Percentiles rank a stretch among this genome's conserved stretches.
Conservation (phyloP, 2,888 invertebrate species). For the Tipula confusa region DNA sequence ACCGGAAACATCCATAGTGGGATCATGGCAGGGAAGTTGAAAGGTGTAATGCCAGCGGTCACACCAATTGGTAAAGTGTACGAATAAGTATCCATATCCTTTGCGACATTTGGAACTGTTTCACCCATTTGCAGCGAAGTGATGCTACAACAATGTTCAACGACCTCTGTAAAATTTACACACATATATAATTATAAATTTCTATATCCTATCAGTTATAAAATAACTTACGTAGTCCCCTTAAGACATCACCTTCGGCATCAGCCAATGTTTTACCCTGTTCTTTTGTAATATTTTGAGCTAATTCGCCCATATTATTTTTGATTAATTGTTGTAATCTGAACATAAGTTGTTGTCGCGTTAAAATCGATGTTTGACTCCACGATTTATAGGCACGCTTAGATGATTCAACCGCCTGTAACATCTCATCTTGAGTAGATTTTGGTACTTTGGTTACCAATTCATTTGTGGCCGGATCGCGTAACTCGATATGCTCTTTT, state of each 20-base stretch:
- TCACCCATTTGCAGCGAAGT: constrained; percentile 91
- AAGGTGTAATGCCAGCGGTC: constrained; percentile 92
- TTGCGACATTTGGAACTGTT: constrained; percentile 72
- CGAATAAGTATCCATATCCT: constrained; percentile 95
- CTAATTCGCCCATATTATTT: constrained; percentile 82
- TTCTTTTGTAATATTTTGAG: constrained; percentile 87
- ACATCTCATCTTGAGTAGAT: constrained; percentile 83
- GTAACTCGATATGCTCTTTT: constrained; percentile 89
- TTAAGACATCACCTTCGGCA: constrained; percentile 95
- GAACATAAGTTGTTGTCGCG: constrained; percentile 90
- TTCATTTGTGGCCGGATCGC: constrained; percentile 92
- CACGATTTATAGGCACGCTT: constrained; percentile 76
- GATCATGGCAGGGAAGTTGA: constrained; percentile 99
- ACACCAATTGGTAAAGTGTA: constrained; percentile 85
- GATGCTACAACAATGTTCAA: constrained; percentile 94
- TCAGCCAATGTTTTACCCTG: constrained; percentile 97
- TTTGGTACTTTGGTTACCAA: constrained; percentile 82
- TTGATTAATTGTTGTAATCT: constrained; percentile 80
- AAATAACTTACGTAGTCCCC: constrained; percentile 96
- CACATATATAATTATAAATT: too few species aligned
- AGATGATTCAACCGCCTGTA: constrained; percentile 79
- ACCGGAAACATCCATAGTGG: constrained; percentile 94
- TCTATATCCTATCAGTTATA: too few species aligned
- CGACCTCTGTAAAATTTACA: constrained; percentile 66
- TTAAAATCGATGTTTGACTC: constrained; percentile 87